Percentiles rank a stretch among this genome's conserved stretches.
Evolutionary conservation across 2,113 vertebrate genomes (phyloP).

Genomic region (Pachyramphus minor): DNA sequence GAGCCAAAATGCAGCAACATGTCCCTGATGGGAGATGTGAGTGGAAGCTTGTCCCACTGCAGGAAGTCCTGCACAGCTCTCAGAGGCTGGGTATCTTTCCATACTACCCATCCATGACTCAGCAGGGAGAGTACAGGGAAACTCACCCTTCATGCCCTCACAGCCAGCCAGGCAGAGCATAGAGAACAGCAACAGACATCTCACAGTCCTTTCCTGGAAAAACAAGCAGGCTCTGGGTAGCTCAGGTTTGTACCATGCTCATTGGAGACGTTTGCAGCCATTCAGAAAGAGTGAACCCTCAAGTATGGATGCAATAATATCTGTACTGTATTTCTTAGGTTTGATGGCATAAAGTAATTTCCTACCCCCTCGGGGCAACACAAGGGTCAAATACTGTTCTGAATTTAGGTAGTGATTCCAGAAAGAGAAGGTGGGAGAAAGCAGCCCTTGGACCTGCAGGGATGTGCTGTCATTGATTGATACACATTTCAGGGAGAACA

Average conservation of each 20-base stretch:
- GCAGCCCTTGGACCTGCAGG: background rate
- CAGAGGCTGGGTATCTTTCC: background rate
- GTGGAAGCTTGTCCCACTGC: fast-evolving
- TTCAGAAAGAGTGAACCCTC: background rate
- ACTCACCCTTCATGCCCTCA: constrained; percentile 40
- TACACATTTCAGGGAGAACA: background rate
- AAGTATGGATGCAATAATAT: background rate
- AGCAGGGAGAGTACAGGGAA: background rate
- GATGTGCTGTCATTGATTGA: background rate
- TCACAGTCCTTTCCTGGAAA: constrained; percentile 10
- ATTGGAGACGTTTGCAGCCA: background rate
- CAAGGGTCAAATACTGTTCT: background rate
- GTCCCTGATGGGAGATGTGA: fast-evolving
- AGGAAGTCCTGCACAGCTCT: background rate
- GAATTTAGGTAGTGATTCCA: background rate
- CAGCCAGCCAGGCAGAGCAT: background rate
- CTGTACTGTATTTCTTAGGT: background rate
- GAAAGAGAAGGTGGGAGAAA: background rate
- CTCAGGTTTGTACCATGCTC: fast-evolving
- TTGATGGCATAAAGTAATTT: background rate
- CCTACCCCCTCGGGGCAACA: background rate
- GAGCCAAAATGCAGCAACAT: background rate
- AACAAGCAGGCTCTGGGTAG: background rate
- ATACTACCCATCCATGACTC: background rate
- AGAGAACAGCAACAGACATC: background rate